Evolutionary conservation across 2,113 vertebrate species (phyloP), one percentile per base, ranked within the genome.

Genomic region (Cololabis saira): DNA sequence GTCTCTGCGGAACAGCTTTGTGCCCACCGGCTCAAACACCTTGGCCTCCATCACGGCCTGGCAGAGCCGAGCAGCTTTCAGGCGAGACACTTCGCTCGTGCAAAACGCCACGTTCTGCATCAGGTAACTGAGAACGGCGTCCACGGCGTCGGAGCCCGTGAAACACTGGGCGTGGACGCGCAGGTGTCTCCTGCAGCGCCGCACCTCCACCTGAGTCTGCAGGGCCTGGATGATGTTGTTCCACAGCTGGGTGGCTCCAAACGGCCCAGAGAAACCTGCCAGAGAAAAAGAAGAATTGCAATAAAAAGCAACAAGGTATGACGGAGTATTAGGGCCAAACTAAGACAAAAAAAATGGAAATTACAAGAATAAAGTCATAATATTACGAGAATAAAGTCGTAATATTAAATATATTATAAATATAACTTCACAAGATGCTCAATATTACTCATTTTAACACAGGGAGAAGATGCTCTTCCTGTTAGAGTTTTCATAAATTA

Each of bases 1-100:
- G 45, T 95, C 92, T 4, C 85, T 86, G 64, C 92, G 91, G 78
- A 96, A 95, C 57, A 95, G 90, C 76, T 92, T 95, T 0, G 78
- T 86, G 17, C 92, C 94, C 15, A 94, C 91, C 1, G 92, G 80
- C 78, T 96, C 93, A 41, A 97, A 95, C 69, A 96, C 92, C 73
- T 93, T 92, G 12, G 95, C 92, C 72, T 95, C 95, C 95, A 96
- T 96, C 80, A 98, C 64, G 0, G 92, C 90, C 71, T 96, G 95
- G 83, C 95, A 97, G 12, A 98, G 94, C 12, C 86, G 84, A 40
- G 93, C 82, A 15, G 94, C 94, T 79, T 96, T 95, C 42, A 94
- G 88, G 12, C 84, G 89, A 47, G 95, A 96, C 81, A 96, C 90
- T 17, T 95, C 94, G 52, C 78, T 93, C 45, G 91, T 91, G 84